Evolutionary conservation across 2,113 vertebrate species (phyloP), one percentile per base, ranked within the genome.

Genomic region (Opisthocomus hoazin): DNA sequence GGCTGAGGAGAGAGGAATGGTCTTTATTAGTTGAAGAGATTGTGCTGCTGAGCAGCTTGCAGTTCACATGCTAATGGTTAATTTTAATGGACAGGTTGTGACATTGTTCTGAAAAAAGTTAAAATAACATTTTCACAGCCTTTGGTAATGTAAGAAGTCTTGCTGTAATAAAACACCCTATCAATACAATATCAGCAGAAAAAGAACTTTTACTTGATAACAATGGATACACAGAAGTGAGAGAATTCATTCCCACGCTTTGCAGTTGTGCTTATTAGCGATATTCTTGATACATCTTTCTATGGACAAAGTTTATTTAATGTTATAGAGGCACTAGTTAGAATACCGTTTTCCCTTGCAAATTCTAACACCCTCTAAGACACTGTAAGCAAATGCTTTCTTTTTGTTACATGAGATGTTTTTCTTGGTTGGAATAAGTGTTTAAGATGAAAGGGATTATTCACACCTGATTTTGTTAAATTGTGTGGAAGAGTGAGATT

Each of bases 111-210:
- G 61, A 70, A 89, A 70, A 39, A 93, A 96, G 69, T 93, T 91
- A 95, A 96, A 96, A 86, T 41, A 94, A 87, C 63, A 90, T 96
- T 97, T 97, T 92, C 65, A 73, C 57, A 93, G 43, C 84, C 65
- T 81, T 26, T n/a, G 24, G 46, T 64, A 93, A 91, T 73, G 46
- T 30, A 90, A 79, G 34, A 92, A 93, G 34, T 41, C 64, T 84
- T 85, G 69, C 12, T 45, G 18, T 51, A 93, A 93, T 54, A 96
- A 73, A 91, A 71, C 22, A 43, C 41, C 68, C 60, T 8, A 68
- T 63, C 2, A 7, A 66, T 89, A 84, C 12, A 57, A 15, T 74
- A 93, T 73, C 14, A 53, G 34, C 41, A 60, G 32, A 34, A 90
- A 73, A 94, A 81, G 26, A 78, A 36, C 11, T 51, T 78, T 36